Evolutionary conservation across 1,140 invertebrate genomes (phyloP).

Genomic region (Calycopis cecrops): DNA sequence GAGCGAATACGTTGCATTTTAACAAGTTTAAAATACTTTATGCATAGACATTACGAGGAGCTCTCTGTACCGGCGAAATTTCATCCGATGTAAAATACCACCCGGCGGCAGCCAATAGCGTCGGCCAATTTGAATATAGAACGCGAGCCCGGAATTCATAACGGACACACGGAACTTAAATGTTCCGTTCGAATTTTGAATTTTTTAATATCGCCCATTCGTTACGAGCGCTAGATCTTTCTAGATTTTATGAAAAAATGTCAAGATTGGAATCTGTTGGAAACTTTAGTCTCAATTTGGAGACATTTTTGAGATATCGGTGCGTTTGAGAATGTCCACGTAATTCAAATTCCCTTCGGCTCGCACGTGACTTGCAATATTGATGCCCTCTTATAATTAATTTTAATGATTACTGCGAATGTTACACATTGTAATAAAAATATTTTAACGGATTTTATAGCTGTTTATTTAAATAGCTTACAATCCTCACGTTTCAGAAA

Average conservation of each 20-base stretch:
- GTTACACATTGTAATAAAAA: no score
- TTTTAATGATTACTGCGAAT: no score
- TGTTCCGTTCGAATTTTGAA: slow-evolving; percentile 42
- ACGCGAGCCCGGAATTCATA: slow-evolving; percentile 62
- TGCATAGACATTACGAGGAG: slow-evolving; percentile 67
- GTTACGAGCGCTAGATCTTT: slow-evolving; percentile 1
- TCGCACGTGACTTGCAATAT: background rate
- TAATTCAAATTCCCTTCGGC: background rate
- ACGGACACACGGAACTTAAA: slow-evolving; percentile 58
- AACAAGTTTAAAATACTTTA: slow-evolving; percentile 73
- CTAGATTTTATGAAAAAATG: slow-evolving; percentile 2
- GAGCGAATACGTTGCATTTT: slow-evolving; percentile 65
- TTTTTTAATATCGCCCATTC: slow-evolving; percentile 20
- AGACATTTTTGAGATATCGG: slow-evolving; percentile 8
- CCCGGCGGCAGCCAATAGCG: slow-evolving; percentile 64
- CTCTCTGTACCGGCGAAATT: slow-evolving; percentile 57
- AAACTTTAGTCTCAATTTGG: background rate
- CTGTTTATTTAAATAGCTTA: no score
- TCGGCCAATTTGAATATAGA: slow-evolving; percentile 72
- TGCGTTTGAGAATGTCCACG: slow-evolving; percentile 11
- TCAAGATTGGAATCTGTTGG: background rate
- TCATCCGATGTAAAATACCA: slow-evolving; percentile 60
- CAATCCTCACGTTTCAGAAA: no score
- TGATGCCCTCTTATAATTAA: background rate
- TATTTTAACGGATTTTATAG: no score